Base-by-base conservation (phyloP, 2,888 invertebrate genomes). In the Malthinus flaveolus region DNA sequence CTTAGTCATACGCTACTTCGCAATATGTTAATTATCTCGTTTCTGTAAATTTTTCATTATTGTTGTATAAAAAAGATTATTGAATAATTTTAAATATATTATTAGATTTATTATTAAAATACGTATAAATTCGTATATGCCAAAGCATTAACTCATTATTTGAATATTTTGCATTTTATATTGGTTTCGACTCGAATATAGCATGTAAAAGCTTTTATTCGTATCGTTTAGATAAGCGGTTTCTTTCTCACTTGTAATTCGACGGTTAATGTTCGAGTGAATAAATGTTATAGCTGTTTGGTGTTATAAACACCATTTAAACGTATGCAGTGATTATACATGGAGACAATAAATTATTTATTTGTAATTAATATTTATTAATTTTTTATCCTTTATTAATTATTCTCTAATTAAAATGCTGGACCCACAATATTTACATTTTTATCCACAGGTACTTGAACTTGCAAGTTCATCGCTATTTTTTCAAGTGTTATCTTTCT, bases 291-390 rank as follows among this genome's bases (percentile, higher is more conserved):
- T 74, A 75, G 73, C 71, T 76, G 73, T 75, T 69, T 67, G 74
- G 72, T 73, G 75, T 75, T 75, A 51, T 67, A 69, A 74, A 75
- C 75, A 71, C 72, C 72, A 65, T 48, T 42, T 54, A 45, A 72
- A 73, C 71, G 72, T 75, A 72, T 71, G 70, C 73, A 73, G 71
- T 76, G 74, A 76, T 75, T 69, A 75, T 75, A 76, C 75, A 73
- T 76, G 74, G 73, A 78, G 78, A 78, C 78, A 78, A 78, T 78
- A 78, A 78, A 78, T 78, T 78, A 78, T 78, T 78, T 78, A 78
- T 78, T 78, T 78, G 74, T 77, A 77, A 60, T 56, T 59, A 12
- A 15, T 57, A 46, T 42, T 10, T 35, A 44, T 42, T 42, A 23
- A 23, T 23, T 23, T 23, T 23, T 23, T 23, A 23, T 5, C 23